A percentile compares a stretch with the other conserved stretches of the same genome.
Evolutionary conservation across 2,113 vertebrate genomes (phyloP).

Genomic region (Lepus americanus): DNA sequence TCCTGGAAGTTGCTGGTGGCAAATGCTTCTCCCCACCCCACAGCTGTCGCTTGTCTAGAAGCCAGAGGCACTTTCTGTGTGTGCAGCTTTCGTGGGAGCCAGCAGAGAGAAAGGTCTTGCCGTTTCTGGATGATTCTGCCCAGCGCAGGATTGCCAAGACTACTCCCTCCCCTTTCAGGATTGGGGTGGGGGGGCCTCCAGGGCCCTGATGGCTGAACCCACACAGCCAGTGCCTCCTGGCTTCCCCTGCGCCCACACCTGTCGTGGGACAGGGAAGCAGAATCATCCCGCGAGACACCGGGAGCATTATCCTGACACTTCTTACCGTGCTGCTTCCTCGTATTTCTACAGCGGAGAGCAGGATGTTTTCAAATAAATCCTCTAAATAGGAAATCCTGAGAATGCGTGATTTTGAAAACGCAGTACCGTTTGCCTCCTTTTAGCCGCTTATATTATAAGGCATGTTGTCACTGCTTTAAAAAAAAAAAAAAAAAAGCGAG

Average conservation of each 20-base stretch:
- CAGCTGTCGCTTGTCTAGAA: constrained; percentile 54
- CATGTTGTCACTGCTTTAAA: constrained; percentile 71
- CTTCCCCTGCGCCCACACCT: not conserved
- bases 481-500: constrained; percentile 39
- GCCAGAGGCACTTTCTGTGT: not conserved
- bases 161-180: not conserved
- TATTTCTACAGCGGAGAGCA: constrained; percentile 80
- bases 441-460: constrained; percentile 75
- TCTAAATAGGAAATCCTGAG: constrained; percentile 81
- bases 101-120: not conserved
- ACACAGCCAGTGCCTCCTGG: not conserved
- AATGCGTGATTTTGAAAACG: constrained; percentile 67
- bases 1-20: constrained; percentile 49
- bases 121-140: not conserved
- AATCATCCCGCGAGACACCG: constrained; percentile 39
- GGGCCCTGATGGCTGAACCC: not conserved
- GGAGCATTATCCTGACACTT: constrained; percentile 80
- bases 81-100: too few relatives aligned
- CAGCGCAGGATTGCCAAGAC: not conserved
- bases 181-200: not conserved
- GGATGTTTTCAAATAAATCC: constrained; percentile 82
- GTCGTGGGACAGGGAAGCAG: constrained; percentile 62
- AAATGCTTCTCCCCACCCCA: not conserved
- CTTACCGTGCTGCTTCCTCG: constrained; percentile 79
- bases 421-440: constrained; percentile 67